Conservation (phyloP, 2,888 invertebrate species). For the Drosophila recens region DNA sequence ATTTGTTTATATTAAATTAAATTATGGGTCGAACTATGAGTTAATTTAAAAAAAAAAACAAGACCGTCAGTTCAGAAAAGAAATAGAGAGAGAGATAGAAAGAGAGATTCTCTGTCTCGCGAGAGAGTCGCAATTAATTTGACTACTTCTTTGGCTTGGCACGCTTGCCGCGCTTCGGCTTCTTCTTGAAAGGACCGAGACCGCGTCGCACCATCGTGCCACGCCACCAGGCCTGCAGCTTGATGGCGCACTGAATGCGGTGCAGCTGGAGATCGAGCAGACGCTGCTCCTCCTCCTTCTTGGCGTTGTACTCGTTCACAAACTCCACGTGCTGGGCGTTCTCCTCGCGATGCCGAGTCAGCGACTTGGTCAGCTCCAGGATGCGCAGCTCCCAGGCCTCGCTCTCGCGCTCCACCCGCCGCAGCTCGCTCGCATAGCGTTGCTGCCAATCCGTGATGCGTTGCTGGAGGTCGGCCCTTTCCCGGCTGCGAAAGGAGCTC, state of each 20-base stretch:
- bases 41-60: too few species aligned
- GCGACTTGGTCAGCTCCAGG: constrained; percentile 69
- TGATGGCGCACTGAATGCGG: constrained; percentile 81
- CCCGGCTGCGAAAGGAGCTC: constrained; percentile 69
- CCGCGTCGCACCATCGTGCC: constrained; percentile 88
- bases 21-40: too few species aligned
- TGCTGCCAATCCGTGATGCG: constrained; percentile 78
- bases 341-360: constrained; percentile 72
- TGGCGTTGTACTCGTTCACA: constrained; percentile 76
- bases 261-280: constrained; percentile 73
- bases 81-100: background rate
- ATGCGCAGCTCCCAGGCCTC: constrained; percentile 73
- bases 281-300: constrained; percentile 80
- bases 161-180: constrained; percentile 85
- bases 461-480: constrained; percentile 67
- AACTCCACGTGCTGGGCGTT: constrained; percentile 70
- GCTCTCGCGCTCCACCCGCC: constrained; percentile 62
- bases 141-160: constrained; percentile 75
- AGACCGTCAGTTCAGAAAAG: too few species aligned
- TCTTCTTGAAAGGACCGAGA: constrained; percentile 87
- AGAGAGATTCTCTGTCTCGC: background rate
- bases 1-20: too few species aligned
- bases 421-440: constrained; percentile 75
- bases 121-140: constrained; percentile 7
- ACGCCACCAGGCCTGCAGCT: constrained; percentile 87